phyloP scores from a whole-genome alignment of 2,113 vertebrate species.

The rat (Rattus norvegicus) region GRCr8 NC_086034.1:86883001-86883500 shows the following conservation, averaged over 20 bases:
- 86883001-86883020: constrained; percentile 31
- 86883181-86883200: neutral
- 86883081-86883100: constrained; percentile 53
- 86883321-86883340: too few relatives aligned
- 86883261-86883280: too few relatives aligned
- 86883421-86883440: too few relatives aligned
- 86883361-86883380: neutral
- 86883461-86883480: neutral
- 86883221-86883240: neutral
- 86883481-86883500: neutral
- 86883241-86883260: too few relatives aligned
- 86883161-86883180: neutral
- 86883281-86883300: too few relatives aligned
- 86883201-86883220: neutral
- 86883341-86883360: neutral
- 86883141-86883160: neutral
- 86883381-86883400: neutral
- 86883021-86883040: constrained; percentile 40
- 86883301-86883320: too few relatives aligned
- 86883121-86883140: neutral
- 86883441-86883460: neutral
- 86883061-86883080: constrained; percentile 56
- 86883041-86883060: constrained; percentile 62
- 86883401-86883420: neutral
- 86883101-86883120: neutral